These are phyloP conservation scores for Drosophila albomicans DNA, from an alignment of 1,140 invertebrate species.

Conservation along the genomic window DNA sequence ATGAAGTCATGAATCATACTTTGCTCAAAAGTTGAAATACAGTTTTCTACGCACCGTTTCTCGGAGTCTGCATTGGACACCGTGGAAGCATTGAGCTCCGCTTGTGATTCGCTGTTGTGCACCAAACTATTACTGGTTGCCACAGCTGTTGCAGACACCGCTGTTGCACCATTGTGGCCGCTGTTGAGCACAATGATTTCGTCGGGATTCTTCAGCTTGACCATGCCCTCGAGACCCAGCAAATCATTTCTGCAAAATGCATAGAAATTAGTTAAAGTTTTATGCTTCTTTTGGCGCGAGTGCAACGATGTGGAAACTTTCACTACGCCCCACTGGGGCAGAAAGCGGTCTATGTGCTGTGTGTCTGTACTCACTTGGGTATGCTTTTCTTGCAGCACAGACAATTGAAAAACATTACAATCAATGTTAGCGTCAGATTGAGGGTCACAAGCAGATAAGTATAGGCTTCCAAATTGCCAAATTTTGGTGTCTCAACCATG, in stretches of 20 bases:
- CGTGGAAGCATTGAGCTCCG: conserved; percentile 77
- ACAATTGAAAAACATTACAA: conserved; percentile 82
- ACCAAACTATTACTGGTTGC: conserved; percentile 41
- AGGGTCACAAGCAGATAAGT: conserved; percentile 71
- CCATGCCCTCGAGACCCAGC: conserved; percentile 86
- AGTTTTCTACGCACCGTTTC: conserved; percentile 59
- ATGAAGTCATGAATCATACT: no score
- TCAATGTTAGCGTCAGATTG: conserved; percentile 65
- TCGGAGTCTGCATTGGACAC: conserved; percentile 81
- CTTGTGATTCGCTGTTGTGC: conserved; percentile 73
- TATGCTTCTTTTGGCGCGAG: conserved; percentile 38
- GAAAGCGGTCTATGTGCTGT: neutral
- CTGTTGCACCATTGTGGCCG: conserved; percentile 32
- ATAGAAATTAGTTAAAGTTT: conserved; percentile 31
- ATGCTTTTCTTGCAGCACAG: conserved; percentile 81
- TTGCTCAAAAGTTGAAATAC: no score
- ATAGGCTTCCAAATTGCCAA: conserved; percentile 66
- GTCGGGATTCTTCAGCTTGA: conserved; percentile 86
- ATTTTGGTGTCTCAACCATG: conserved; percentile 66
- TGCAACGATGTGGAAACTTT: conserved; percentile 64
- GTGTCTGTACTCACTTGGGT: conserved; percentile 77
- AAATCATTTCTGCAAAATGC: conserved; percentile 85
- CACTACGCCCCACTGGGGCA: neutral
- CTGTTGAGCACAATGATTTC: conserved; percentile 85
- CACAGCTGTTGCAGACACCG: neutral